phyloP scores from a whole-genome alignment of 2,797 vertebrate genomes.

The Pagetopsis macropterus region DNA sequence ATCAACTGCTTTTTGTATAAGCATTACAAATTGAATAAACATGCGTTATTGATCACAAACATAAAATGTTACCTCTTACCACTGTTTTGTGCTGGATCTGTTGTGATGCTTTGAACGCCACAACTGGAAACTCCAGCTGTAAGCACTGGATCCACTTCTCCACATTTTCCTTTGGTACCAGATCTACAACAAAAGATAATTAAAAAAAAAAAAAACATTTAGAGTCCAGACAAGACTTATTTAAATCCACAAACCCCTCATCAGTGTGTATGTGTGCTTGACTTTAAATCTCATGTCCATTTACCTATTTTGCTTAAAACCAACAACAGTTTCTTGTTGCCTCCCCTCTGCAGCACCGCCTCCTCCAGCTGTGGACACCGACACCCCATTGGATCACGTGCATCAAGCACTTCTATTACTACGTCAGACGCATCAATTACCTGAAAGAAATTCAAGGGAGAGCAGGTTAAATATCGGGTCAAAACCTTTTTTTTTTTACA shows the following conservation, averaged over 20 bases:
- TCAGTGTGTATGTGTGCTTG: not conserved
- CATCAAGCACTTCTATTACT: constrained; percentile 92
- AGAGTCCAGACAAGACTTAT: not conserved
- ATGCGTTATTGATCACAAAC: not conserved
- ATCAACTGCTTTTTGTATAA: too few relatives aligned
- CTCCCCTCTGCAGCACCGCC: constrained; percentile 80
- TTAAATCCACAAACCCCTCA: not conserved
- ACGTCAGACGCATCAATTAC: constrained; percentile 92
- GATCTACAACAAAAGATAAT: constrained; percentile 80
- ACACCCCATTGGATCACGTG: constrained; percentile 93
- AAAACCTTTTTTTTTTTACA: not conserved
- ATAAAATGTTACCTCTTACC: constrained; percentile 52
- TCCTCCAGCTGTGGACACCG: constrained; percentile 94
- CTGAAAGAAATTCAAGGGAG: constrained; percentile 65
- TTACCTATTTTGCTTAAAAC: constrained; percentile 95
- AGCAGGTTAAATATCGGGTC: not conserved
- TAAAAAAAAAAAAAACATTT: not conserved
- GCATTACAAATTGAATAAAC: not conserved
- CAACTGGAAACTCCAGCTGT: constrained; percentile 88
- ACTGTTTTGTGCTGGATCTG: constrained; percentile 82
- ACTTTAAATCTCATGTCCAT: not conserved
- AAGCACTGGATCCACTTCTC: constrained; percentile 89
- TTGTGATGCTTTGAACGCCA: constrained; percentile 91
- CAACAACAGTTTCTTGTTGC: constrained; percentile 89
- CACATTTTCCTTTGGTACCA: constrained; percentile 91